Evolutionary conservation across 2,797 vertebrate genomes (phyloP), one percentile per base, ranked within the genome.

Genomic region (Hippocampus kuda): DNA sequence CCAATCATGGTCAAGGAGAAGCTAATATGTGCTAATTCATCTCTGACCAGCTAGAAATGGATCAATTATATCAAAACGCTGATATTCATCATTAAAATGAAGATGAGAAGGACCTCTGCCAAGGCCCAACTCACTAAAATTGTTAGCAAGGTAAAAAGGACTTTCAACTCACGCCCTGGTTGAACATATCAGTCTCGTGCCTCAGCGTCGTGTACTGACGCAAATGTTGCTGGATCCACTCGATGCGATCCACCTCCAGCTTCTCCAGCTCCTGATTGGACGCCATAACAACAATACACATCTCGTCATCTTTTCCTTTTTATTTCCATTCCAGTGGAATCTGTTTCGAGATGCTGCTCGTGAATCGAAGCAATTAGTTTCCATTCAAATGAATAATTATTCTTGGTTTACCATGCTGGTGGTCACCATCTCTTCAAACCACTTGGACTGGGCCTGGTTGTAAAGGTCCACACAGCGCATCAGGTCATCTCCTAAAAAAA

Each of bases 341-440:
- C 15, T 48, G 46, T 30, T 9, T 38, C 7, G 13, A 22, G 27
- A 13, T 8, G 34, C 42, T 46, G 12, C 44, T 46, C 2, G 15
- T 46, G 13, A 16, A 46, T 3, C 34, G 12, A 13, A 46, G 44
- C 7, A n/a, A 27, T 65, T 44, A 16, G 46, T 26, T 18, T 5
- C 10, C 13, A 65, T 41, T 46, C 0, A 65, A 65, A 65, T 8
- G 3, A 44, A 27, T n/a, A 15, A 51, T 22, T 51, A 15, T 20
- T 51, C 5, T 63, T 4, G n/a, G 9, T n/a, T 18, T 91, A 99
- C 97, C 94, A 98, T 86, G 53, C 94, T 95, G 75, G 94, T 94
- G 49, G 97, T 99, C 76, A 99, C 95, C 96, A 99, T 98, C 77
- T 99, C 97, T 77, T 99, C 97, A 86, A 99, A 99, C 97, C 97